Base-by-base conservation (phyloP, 2,888 invertebrate genomes). In the Drosophila mettleri region DNA sequence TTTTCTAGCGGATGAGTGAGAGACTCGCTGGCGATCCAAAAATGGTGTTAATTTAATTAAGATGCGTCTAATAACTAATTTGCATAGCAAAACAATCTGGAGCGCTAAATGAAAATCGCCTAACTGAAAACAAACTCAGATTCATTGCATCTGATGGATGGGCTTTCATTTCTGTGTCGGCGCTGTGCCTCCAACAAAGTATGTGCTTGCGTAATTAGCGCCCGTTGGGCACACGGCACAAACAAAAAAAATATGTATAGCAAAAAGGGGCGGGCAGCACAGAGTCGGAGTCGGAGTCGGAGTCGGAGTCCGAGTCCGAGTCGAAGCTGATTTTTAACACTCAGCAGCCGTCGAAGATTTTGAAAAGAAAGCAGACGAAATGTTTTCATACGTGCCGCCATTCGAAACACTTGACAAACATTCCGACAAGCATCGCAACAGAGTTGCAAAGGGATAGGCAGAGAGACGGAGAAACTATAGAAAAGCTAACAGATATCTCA, bases 171-270 rank as follows among this genome's bases (percentile, higher is more conserved):
- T 64, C 62, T 46, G 70, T 48, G 66, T 45, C 38, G 34, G 24
- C 24, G 31, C 51, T 64, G 48, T 53, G 39, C 58, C 55, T 22
- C 41, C 24, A 65, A 67, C 62, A 39, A 49, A 24, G 22, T 49
- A 75, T 84, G 58, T 86, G 77, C 80, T 86, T 79, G 84, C 86
- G 80, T 86, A 83, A 83, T 83, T 83, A 83, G 73, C 88, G 88
- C 68, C 76, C 57, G 45, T 54, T 46, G 65, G 61, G 55, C 41
- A 54, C 29, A 68, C 24, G 33, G 22, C 49, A 49, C 33, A 83
- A 63, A 22, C 14, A 14, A 22, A 9, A 36, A 78, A 69, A 71
- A 69, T 71, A 81, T 70, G 55, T 87, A 63, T 75, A 75, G 67
- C 75, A 72, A 69, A 73, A 66, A 61, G 78, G 78, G 66, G 72